Evolutionary conservation across 1,140 invertebrate species (phyloP), one percentile per base, ranked within the genome.

Genomic region (Manduca sexta): DNA sequence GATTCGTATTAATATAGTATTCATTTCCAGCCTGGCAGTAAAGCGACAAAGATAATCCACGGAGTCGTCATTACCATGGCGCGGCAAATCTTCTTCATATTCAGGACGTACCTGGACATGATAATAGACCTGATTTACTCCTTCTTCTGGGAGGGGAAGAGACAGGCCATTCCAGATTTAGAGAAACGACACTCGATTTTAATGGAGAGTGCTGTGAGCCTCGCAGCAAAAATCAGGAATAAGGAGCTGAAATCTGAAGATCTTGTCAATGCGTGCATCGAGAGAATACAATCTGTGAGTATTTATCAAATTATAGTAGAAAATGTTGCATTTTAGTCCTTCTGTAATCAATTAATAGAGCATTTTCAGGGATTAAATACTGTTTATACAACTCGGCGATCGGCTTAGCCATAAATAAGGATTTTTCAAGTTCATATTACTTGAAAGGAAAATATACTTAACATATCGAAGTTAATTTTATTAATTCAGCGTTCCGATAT

Each of bases 261-360:
- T 60, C 88, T 97, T 8, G 92, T 97, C 0, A 86, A 84, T 48
- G 85, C 90, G 5, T 96, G 92, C 69, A 93, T 96, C 51, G 89
- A 93, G 38, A 87, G 95, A 61, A 96, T 96, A 46, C 90, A 92
- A 64, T 88, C 91, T 70, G 91, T 96, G 52, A 72, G 74, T 65
- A 5, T 35, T 34, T n/a, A 12, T 11, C 1, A 0, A 7, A 35
- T 11, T 35, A 5, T 35, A n/a, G n/a, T 35, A 11, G 33, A 35
- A 35, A n/a, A n/a, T 11, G 4, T n/a, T n/a, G 13, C n/a, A n/a
- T n/a, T n/a, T n/a, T n/a, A n/a, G n/a, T n/a, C n/a, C n/a, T n/a
- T n/a, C n/a, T n/a, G n/a, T n/a, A n/a, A n/a, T n/a, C n/a, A n/a
- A n/a, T n/a, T n/a, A n/a, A n/a, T n/a, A n/a, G n/a, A n/a, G n/a